Evolutionary conservation across 2,797 vertebrate species (phyloP), one percentile per base, ranked within the genome.

Genomic region (Salmo trutta): DNA sequence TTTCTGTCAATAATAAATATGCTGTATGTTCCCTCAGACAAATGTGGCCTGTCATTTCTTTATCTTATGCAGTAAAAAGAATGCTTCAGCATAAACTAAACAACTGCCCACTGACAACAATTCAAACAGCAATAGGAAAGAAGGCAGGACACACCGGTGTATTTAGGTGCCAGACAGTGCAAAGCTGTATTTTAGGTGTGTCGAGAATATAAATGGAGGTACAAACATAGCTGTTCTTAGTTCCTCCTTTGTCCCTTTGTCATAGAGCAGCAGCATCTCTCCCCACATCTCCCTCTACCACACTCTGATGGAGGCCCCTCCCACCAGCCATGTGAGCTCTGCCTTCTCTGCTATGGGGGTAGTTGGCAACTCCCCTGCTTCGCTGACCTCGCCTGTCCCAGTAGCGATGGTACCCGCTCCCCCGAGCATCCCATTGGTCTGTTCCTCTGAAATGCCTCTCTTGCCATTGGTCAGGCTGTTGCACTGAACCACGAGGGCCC

Each of bases 191-290:
- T 87, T 84, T 79, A 80, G 36, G 73, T 75, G 75, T 31, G 41
- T 70, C 73, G 71, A 77, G 62, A 1, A 84, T 47, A 10, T 47
- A 47, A 47, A 47, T 69, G 82, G 84, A 91, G 89, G 86, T 82
- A 82, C 89, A 86, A 68, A 5, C 6, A 67, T 41, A 0, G 64
- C 62, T 76, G 79, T 85, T 88, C 81, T 64, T 64, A 15, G 75
- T 83, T 82, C 89, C 90, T 91, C 91, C 89, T 77, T 82, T 75
- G 47, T 83, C 86, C 86, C 88, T 91, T 88, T 91, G 92, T 94
- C 93, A 94, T 91, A 93, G 91, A 80, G 91, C 88, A 80, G 91
- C 89, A 82, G 89, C 92, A 75, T 93, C 93, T 33, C 85, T 79
- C 1, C 82, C 91, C n/a, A 89, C 81, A 21, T 90, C 93, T 41